phyloP scores from a whole-genome alignment of 2,888 invertebrate species.

The Andrena dorsata region DNA sequence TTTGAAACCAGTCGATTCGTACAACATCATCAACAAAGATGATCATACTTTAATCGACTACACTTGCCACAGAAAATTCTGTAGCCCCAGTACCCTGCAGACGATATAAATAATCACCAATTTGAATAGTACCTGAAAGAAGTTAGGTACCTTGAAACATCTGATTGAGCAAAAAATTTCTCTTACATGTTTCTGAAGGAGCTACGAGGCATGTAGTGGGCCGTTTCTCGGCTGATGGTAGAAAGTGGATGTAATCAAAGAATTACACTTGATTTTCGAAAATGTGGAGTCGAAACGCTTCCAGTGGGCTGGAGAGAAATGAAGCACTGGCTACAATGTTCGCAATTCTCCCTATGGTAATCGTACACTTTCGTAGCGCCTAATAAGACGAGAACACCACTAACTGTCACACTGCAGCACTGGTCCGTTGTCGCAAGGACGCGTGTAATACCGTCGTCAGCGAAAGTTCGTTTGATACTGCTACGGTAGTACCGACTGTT shows the following conservation, averaged over 20 bases:
- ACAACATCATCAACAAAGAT: constrained; percentile 42
- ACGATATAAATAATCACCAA: constrained; percentile 3
- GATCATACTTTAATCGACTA: constrained; percentile 53
- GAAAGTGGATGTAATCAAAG: too few relatives aligned
- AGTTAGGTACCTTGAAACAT: neutral
- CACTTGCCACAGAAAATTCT: constrained; percentile 30
- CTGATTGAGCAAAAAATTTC: too few relatives aligned
- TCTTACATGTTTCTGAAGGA: too few relatives aligned
- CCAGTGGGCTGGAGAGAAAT: neutral
- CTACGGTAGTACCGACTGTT: constrained; percentile 18
- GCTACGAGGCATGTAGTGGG: too few relatives aligned
- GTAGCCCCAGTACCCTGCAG: neutral
- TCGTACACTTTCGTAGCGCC: too few relatives aligned
- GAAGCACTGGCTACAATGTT: too few relatives aligned
- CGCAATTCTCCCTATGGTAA: too few relatives aligned
- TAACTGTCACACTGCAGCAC: constrained; percentile 23
- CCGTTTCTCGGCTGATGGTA: too few relatives aligned
- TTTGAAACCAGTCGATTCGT: constrained; percentile 28
- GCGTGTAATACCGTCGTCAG: neutral
- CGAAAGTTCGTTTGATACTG: constrained; percentile 25
- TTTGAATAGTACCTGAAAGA: neutral
- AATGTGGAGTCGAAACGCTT: neutral
- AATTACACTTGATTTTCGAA: too few relatives aligned
- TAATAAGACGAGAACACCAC: too few relatives aligned
- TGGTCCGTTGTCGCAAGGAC: constrained; percentile 9